A percentile compares a stretch with the other conserved stretches of the same genome.
phyloP scores from a whole-genome alignment of 2,888 invertebrate genomes.

The Meiosimyza platycephala region DNA sequence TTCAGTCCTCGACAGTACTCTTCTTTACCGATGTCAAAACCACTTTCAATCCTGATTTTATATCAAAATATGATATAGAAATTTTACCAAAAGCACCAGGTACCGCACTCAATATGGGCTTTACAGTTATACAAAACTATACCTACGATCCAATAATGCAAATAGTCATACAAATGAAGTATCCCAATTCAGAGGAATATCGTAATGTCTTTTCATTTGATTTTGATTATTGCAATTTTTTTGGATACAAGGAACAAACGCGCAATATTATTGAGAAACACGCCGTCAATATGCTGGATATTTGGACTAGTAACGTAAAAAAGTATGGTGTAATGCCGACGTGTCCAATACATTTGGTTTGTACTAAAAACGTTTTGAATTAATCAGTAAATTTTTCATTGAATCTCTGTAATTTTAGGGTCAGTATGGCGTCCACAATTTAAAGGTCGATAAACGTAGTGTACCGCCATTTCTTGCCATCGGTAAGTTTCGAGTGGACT shows the following conservation, averaged over 20 bases:
- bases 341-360: background rate
- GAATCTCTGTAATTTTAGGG: background rate
- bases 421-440: background rate
- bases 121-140: background rate
- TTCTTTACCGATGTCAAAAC: background rate
- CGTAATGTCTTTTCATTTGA: background rate
- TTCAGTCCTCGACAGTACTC: background rate
- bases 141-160: conserved; percentile 9
- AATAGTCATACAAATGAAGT: background rate
- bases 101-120: background rate
- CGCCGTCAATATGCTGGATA: conserved; percentile 5
- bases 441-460: background rate
- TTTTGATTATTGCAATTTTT: conserved; percentile 11
- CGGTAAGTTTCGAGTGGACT: background rate
- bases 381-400: too few relatives aligned
- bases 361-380: background rate
- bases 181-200: background rate
- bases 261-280: background rate
- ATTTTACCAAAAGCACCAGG: background rate
- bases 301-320: background rate
- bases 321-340: background rate
- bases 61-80: background rate
- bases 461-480: background rate
- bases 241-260: background rate
- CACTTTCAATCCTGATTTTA: background rate